Conservation (phyloP, 2,113 vertebrate species). For the Salvelinus alpinus region DNA sequence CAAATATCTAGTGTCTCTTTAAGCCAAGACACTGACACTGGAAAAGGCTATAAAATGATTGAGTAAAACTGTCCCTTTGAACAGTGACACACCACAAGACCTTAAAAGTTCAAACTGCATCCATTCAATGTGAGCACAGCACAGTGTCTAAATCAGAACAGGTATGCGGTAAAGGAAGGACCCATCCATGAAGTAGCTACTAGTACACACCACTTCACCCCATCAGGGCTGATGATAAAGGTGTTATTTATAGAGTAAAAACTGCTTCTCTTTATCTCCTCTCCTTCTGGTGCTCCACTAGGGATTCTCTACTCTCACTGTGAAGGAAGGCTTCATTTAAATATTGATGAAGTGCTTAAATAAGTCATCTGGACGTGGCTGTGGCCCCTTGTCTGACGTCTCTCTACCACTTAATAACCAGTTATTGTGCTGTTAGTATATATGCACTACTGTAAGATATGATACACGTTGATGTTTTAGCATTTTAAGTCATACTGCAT, state of each 20-base stretch:
- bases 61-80: too few species aligned
- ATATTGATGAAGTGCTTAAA: constrained; percentile 71
- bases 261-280: constrained; percentile 34
- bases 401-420: constrained; percentile 16
- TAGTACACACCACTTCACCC: constrained; percentile 7
- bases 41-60: too few species aligned
- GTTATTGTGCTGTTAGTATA: too few species aligned
- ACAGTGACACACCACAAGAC: neutral
- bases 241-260: constrained; percentile 58
- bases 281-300: constrained; percentile 41
- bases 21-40: too few species aligned
- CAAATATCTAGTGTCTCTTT: too few species aligned
- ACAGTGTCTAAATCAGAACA: neutral
- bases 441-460: too few species aligned
- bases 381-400: constrained; percentile 49
- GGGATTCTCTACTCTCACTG: constrained; percentile 36
- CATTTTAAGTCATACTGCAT: too few species aligned
- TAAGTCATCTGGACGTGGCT: constrained; percentile 60
- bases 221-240: constrained; percentile 1
- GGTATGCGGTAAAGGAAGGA: neutral
- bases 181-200: constrained; percentile 24
- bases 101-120: neutral
- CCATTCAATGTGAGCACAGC: neutral
- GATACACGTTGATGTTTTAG: too few species aligned
- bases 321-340: constrained; percentile 65